Evolutionary conservation across 1,140 invertebrate genomes (phyloP), one percentile per base, ranked within the genome.

Genomic region (Drosophila equinoxialis): DNA sequence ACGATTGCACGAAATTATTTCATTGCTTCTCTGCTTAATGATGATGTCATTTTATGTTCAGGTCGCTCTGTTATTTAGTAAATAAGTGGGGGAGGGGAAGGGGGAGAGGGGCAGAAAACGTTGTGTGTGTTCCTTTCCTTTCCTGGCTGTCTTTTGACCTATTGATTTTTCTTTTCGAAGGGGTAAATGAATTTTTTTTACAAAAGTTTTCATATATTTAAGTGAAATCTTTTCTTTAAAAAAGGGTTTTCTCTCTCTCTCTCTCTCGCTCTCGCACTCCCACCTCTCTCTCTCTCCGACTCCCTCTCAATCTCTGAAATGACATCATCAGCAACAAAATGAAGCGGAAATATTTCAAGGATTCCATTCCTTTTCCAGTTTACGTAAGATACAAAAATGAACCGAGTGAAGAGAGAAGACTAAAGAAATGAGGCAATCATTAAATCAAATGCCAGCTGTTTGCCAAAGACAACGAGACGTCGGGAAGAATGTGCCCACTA

Each of bases 341-440:
- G 37, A n/a, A 42, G 33, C 33, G 39, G 64, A 48, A 61, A 51
- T 51, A 51, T 51, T 51, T 51, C 7, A 51, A 51, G 45, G 45
- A 51, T 51, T 8, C 4, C 45, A 11, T 39, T 39, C 11, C 35
- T 8, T 37, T 48, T 48, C 8, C 14, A 8, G 17, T 48, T 51
- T 51, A 23, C 45, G 42, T 14, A 68, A 33, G 37, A 26, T 39
- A 17, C 4, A 30, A 13, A 74, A 20, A 42, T 30, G 30, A 6
- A 10, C 14, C 11, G 41, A 30, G 17, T 20, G 35, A n/a, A 26
- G 13, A 66, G 26, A 20, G 41, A 30, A 58, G 35, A 13, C 11
- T 39, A 39, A 57, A 41, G 35, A 63, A 58, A 75, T 75, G 73
- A 75, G 72, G 73, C 72, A 75, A 75, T 75, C 45, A 10, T 51